Percentiles rank a stretch among this genome's conserved stretches.
These are phyloP conservation scores for Hemibagrus guttatus DNA, from an alignment of 2,797 vertebrate species.

Conservation along the genomic window DNA sequence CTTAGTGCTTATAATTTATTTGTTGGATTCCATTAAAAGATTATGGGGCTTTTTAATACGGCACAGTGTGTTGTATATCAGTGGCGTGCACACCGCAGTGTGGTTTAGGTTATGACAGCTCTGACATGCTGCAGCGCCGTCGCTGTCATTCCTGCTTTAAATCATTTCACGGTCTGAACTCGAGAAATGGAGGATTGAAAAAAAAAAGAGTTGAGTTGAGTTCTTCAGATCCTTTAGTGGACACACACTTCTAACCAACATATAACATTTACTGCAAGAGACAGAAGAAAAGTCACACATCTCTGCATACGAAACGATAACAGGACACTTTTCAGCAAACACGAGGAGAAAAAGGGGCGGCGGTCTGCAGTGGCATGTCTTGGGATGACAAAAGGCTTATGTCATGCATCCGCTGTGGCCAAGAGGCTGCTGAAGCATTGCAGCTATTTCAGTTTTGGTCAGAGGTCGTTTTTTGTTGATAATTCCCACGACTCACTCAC, in stretches of 20 bases:
- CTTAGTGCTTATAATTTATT: constrained; percentile 44
- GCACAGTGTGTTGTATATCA: constrained; percentile 30
- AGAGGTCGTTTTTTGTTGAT: constrained; percentile 43
- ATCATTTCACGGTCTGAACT: constrained; percentile 10
- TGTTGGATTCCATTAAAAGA: constrained; percentile 44
- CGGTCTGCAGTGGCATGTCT: constrained; percentile 5
- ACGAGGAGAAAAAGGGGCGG: neutral
- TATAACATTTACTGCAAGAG: neutral
- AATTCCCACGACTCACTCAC: constrained; percentile 25
- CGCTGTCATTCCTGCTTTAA: constrained; percentile 12
- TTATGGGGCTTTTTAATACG: constrained; percentile 46
- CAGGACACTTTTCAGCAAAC: constrained; percentile 17
- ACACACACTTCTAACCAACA: constrained; percentile 23
- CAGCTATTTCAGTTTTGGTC: constrained; percentile 42
- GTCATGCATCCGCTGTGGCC: constrained; percentile 31
- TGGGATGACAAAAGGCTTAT: constrained; percentile 39
- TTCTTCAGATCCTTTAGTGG: constrained; percentile 36
- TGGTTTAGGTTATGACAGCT: constrained; percentile 45
- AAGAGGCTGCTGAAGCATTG: constrained; percentile 26
- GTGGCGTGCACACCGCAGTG: constrained; percentile 3
- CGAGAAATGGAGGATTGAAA: constrained; percentile 1
- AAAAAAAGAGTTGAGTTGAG: constrained; percentile 14
- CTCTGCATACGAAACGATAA: neutral
- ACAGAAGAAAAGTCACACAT: neutral
- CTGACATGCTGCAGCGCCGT: constrained; percentile 38